Base-by-base conservation (phyloP, 2,797 vertebrate species). In the Pipistrellus nathusii region DNA sequence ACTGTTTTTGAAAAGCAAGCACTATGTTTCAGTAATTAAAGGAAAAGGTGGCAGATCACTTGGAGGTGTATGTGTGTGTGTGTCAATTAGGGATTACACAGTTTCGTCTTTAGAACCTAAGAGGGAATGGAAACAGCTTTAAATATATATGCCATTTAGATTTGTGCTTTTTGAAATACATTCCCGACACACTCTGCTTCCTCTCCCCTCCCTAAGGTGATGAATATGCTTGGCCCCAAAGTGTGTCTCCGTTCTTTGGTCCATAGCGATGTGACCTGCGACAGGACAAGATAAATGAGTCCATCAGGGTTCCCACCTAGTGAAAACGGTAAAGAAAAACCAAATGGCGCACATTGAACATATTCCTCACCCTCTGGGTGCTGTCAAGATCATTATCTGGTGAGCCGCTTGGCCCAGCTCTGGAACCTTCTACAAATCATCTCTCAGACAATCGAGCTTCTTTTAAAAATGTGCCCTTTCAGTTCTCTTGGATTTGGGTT, bases 11-110 rank as follows among this genome's bases (percentile, higher is more conserved):
- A 90, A 94, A 92, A 94, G 85, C 44, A 73, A 77, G 20, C n/a
- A n/a, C n/a, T 41, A 12, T 91, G 71, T 75, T 80, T 96, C n/a
- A 77, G 27, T 86, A 90, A 88, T 91, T 82, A 91, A 94, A 96
- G 77, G 38, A 68, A 94, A 95, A 11, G 30, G 9, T 35, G 35
- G 38, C 30, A 71, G 30, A 44, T 71, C 8, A 17, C 30, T 76
- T 71, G 5, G n/a, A 6, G 15, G 9, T 51, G 1, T 21, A 12
- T 48, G 46, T 48, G 13, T 30, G 13, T 51, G 62, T 6, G 62
- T 6, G 62, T 14, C 51, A 90, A 55, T 51, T 85, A 76, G 46
- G 57, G 82, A 72, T 93, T 23, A 23, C 27, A n/a, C 3, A 62
- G 46, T 14, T 76, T 90, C 93, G 32, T 85, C 55, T 87, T 92